Evolutionary conservation across 64 coral and sea anemone species (phyloP).

Genomic region (Anthopleura sola): DNA sequence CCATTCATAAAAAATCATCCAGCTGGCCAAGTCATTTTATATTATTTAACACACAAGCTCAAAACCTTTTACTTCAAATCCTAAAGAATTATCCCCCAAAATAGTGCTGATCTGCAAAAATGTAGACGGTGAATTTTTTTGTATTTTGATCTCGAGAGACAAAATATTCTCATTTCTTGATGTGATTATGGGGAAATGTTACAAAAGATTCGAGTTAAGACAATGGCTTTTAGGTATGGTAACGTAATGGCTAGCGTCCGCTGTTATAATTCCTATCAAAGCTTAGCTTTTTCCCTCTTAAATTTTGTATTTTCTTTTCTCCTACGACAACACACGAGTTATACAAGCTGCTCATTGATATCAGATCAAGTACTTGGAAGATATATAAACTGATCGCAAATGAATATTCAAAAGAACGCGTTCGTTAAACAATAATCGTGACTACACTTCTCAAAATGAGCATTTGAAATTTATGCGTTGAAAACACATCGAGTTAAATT

Average conservation of each 20-base stretch:
- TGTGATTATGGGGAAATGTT: neutral
- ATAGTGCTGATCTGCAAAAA: neutral
- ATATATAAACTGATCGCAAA: neutral
- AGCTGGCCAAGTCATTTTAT: constrained; percentile 2
- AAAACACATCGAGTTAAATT: constrained; percentile 6
- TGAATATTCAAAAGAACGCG: constrained; percentile 5
- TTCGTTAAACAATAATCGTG: constrained; percentile 10
- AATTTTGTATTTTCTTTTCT: neutral
- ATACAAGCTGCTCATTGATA: neutral
- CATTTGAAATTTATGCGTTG: constrained; percentile 1
- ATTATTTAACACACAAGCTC: neutral
- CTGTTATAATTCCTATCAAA: neutral
- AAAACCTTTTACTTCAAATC: neutral
- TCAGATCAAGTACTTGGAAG: constrained; percentile 1
- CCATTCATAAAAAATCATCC: neutral
- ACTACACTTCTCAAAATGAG: constrained; percentile 7
- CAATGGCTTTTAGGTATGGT: neutral
- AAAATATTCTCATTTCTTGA: too few relatives aligned
- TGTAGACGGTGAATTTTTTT: too few relatives aligned
- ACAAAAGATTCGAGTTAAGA: neutral
- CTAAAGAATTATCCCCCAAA: neutral
- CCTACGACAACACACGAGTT: neutral
- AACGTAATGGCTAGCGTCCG: neutral
- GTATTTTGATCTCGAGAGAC: too few relatives aligned
- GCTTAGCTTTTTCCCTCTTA: neutral